Base-by-base conservation (phyloP, 2,888 invertebrate species). In the Parnassius orleans region DNA sequence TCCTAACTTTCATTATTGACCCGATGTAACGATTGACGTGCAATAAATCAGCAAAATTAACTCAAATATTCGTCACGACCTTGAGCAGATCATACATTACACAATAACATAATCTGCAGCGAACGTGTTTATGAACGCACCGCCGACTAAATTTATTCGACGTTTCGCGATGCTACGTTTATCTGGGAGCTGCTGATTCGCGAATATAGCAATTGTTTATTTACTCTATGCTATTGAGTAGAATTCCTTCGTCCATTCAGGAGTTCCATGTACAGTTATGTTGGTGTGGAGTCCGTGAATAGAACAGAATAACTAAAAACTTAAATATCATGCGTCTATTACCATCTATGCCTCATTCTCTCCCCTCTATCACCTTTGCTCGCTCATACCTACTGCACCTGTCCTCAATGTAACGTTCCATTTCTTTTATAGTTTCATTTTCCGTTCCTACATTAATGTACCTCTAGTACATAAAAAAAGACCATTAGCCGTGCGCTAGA, bases 211-310 rank as follows among this genome's bases (percentile, higher is more conserved):
- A 19, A 14, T 14, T 55, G 54, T 44, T 55, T 55, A 15, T 55
- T 55, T 55, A 19, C 54, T 46, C 54, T 46, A 11, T 14, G 12
- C 44, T 46, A 55, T 55, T 55, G 43, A 55, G 44, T 19, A 19
- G 3, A 19, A 24, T 55, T 24, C 43, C 54, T 44, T 11, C 54
- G n/a, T 19, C 15, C 54, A 44, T 51, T 51, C 51, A 24, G 11
- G 9, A 15, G 48, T 48, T 48, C 14, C 2, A n/a, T 48, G 9
- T 10, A 15, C 48, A 7, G 7, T 9, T 9, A 7, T 48, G 48
- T 33, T 33, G 5, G 7, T 7, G 7, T 33, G 33, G 7, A 33
- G 33, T 33, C 33, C 33, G 33, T 3, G 7, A 33, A 7, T 33
- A 33, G 33, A 33, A 33, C 33, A 33, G 7, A 33, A 33, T 33